phyloP scores from a whole-genome alignment of 1,140 invertebrate genomes.

The Charaxes varanes region DNA sequence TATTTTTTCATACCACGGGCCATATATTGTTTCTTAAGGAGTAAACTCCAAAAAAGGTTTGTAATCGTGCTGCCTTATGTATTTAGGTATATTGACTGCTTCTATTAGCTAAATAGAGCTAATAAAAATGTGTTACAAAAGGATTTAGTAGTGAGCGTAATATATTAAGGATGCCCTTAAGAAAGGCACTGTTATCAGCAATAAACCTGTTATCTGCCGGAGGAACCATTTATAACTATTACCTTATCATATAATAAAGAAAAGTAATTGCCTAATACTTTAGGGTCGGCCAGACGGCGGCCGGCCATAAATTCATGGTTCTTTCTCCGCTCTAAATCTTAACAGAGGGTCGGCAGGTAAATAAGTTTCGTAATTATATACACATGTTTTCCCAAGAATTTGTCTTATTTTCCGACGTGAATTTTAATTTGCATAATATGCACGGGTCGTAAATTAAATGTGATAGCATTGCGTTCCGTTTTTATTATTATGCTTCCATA shows the following conservation, averaged over 20 bases:
- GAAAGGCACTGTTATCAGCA: conserved; percentile 8
- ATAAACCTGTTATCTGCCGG: conserved; percentile 17
- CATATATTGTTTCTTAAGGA: no score
- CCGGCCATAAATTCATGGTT: conserved; percentile 46
- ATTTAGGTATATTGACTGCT: no score
- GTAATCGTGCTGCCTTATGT: no score
- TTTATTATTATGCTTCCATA: no score
- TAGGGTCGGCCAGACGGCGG: conserved; percentile 23
- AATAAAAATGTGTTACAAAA: no score
- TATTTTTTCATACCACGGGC: no score
- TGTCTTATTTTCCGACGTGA: conserved; percentile 3
- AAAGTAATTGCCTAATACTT: conserved; percentile 54
- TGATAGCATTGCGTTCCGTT: no score
- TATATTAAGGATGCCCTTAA: no score
- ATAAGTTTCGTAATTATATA: conserved; percentile 33
- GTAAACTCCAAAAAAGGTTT: no score
- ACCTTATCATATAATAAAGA: conserved; percentile 44
- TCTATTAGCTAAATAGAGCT: no score
- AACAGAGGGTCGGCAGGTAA: conserved; percentile 30
- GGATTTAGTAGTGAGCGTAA: no score
- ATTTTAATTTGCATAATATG: conserved; percentile 4
- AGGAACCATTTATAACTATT: conserved; percentile 28
- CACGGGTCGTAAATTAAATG: not conserved
- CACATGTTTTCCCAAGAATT: conserved; percentile 8
- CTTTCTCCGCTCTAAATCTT: conserved; percentile 34